Evolutionary conservation across 2,888 invertebrate species (phyloP), one percentile per base, ranked within the genome.

Genomic region (Andrena chrysosceles): DNA sequence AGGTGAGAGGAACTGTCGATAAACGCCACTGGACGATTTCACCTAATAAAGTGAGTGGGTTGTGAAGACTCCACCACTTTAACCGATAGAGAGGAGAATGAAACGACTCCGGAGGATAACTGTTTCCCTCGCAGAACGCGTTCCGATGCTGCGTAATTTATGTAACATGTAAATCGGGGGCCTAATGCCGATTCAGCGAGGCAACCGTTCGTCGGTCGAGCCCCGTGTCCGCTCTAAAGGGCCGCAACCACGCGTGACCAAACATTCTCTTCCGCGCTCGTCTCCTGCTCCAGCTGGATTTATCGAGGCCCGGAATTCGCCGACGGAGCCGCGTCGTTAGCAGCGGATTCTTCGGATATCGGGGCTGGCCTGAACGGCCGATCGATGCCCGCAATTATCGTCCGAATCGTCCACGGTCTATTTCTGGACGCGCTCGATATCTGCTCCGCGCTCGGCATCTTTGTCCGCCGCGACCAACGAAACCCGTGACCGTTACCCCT

Each of bases 221-320:
- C 49, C 63, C 26, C 84, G 89, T 88, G 90, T 90, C 90, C 90
- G 89, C 89, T 90, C 89, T 87, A 89, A 90, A 89, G 89, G 83
- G 85, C 89, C 85, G 90, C 92, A 92, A 90, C 91, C 91, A 91
- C 92, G 92, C 92, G 92, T 93, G 91, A 93, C 92, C 91, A 89
- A 90, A 92, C 90, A 91, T 91, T 92, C 91, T 90, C 92, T 92
- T 91, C 91, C 92, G 89, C 80, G 83, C 79, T 71, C 69, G 76
- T 87, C 76, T 75, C 69, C 73, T 49, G 42, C 63, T 52, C 76
- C 73, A 29, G 26, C 59, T 74, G 71, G 77, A 83, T 88, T 88
- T 85, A 87, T 88, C 79, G 66, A 42, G 59, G 60, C 26, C 54
- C 78, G 81, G 87, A 85, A 87, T 86, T 80, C 71, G 71, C 64